Conservation (phyloP, 2,797 vertebrate genomes). For the Pitangus sulphuratus region DNA sequence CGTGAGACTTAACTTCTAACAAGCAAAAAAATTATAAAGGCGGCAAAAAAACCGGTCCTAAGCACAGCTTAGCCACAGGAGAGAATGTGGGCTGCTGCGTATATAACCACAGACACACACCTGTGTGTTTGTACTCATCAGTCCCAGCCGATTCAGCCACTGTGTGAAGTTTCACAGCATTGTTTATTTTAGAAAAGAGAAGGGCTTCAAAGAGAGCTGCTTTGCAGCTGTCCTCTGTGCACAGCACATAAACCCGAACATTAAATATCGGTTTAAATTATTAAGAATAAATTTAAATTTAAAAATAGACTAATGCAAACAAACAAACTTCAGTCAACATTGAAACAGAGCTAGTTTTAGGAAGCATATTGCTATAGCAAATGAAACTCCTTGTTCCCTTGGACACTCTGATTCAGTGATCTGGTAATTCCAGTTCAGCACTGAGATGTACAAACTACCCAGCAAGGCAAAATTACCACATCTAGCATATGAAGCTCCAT, state of each 20-base stretch:
- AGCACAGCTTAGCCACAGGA: background rate
- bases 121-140: background rate
- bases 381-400: background rate
- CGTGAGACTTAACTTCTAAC: background rate
- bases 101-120: background rate
- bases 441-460: background rate
- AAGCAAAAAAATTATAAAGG: background rate
- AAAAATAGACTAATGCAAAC: constrained; percentile 21
- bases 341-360: background rate
- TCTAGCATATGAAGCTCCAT: background rate
- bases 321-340: background rate
- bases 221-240: constrained; percentile 13
- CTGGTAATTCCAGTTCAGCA: background rate
- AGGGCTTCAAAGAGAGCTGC: constrained; percentile 24
- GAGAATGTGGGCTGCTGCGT: background rate
- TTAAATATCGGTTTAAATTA: constrained; percentile 64
- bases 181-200: constrained; percentile 27
- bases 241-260: constrained; percentile 45
- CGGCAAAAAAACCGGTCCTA: background rate
- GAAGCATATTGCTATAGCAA: constrained; percentile 1
- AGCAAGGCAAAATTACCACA: background rate
- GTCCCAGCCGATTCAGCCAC: background rate
- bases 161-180: constrained; percentile 34
- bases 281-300: constrained; percentile 31
- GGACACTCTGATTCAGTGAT: background rate